Evolutionary conservation across 1,140 invertebrate genomes (phyloP).

Genomic region (Notospermus geniculatus): DNA sequence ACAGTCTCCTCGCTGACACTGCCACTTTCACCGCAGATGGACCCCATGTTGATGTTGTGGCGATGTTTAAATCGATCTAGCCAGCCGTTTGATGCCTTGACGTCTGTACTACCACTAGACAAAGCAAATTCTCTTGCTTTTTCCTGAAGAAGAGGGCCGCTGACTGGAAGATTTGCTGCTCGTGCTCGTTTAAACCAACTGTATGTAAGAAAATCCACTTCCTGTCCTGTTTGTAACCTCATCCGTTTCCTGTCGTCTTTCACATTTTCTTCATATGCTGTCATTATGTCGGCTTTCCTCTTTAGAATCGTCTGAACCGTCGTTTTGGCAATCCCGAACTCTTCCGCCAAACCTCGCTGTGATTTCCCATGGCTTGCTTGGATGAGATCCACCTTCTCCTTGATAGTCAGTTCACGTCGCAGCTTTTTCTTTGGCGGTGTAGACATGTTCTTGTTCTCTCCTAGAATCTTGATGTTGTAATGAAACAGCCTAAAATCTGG

Average conservation of each 20-base stretch:
- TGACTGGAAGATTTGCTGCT: slow-evolving; percentile 19
- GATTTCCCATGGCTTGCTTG: no score
- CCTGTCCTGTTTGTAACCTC: background rate
- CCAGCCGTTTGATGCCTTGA: slow-evolving; percentile 49
- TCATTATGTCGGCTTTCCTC: background rate
- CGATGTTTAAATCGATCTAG: slow-evolving; percentile 35
- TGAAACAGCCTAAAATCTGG: no score
- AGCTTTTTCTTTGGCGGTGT: no score
- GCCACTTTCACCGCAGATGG: slow-evolving; percentile 22
- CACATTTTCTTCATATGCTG: background rate
- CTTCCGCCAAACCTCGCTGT: background rate
- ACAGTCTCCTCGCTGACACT: slow-evolving; percentile 14
- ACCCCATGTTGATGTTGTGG: slow-evolving; percentile 24
- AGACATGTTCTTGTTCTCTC: no score
- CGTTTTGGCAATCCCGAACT: background rate
- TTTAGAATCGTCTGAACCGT: background rate
- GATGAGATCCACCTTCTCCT: no score
- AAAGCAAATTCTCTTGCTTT: slow-evolving; percentile 34
- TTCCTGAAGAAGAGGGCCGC: slow-evolving; percentile 33
- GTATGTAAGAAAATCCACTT: background rate
- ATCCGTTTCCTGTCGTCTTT: background rate
- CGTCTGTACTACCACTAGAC: slow-evolving; percentile 33
- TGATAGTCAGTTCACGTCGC: no score
- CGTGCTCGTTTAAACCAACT: slow-evolving; percentile 23
- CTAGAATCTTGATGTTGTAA: no score